Conservation (phyloP, 2,113 vertebrate genomes). For the Barnardius zonarius region DNA sequence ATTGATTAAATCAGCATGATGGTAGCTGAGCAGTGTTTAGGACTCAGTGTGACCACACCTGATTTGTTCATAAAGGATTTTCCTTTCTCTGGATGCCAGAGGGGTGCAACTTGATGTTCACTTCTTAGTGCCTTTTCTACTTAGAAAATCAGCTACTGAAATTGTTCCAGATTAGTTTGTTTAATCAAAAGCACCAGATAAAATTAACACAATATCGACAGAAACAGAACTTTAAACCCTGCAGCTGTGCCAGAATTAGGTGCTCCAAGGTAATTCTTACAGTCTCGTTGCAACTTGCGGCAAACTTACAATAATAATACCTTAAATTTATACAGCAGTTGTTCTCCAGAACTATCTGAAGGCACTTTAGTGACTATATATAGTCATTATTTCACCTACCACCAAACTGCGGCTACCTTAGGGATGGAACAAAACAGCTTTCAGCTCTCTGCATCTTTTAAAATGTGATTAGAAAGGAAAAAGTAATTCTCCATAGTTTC, state of each 20-base stretch:
- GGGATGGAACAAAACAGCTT: slow-evolving; percentile 45
- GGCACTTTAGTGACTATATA: slow-evolving; percentile 71
- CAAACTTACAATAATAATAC: slow-evolving; percentile 72
- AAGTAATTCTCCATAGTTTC: slow-evolving; percentile 12
- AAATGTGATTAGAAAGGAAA: slow-evolving; percentile 6
- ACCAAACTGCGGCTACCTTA: slow-evolving; percentile 47
- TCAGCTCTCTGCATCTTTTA: slow-evolving; percentile 52
- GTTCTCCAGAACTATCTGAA: slow-evolving; percentile 62
- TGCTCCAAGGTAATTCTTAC: slow-evolving; percentile 51
- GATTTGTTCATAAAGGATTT: slow-evolving; percentile 69
- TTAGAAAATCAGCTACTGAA: slow-evolving; percentile 55
- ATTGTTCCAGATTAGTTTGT: slow-evolving; percentile 66
- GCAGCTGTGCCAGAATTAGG: slow-evolving; percentile 18
- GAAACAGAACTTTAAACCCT: slow-evolving; percentile 31
- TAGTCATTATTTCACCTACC: slow-evolving; percentile 64
- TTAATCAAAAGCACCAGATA: slow-evolving; percentile 74
- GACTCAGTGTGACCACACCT: slow-evolving; percentile 72
- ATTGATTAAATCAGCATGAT: slow-evolving; percentile 80
- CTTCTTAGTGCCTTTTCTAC: slow-evolving; percentile 49
- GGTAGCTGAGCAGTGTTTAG: slow-evolving; percentile 72
- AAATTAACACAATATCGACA: slow-evolving; percentile 60
- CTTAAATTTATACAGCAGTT: slow-evolving; percentile 61
- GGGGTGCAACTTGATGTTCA: slow-evolving; percentile 39
- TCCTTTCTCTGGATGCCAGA: slow-evolving; percentile 33
- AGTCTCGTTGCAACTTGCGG: slow-evolving; percentile 62